These are phyloP conservation scores for Meriones unguiculatus DNA, from an alignment of 2,113 vertebrate genomes.

Conservation along the genomic window DNA sequence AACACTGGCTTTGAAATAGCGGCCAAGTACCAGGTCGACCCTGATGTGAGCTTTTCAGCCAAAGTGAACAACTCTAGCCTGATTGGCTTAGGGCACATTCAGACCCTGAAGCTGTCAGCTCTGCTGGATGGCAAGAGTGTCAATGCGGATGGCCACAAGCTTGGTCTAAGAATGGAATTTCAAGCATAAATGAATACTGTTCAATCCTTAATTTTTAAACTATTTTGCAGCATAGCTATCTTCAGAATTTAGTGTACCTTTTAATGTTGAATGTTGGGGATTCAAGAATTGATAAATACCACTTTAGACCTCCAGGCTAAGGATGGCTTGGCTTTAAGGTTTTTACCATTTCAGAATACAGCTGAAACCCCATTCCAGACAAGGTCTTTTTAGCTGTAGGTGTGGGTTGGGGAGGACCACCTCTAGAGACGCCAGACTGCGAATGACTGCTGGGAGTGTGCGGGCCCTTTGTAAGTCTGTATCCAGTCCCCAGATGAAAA, in stretches of 20 bases:
- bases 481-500: not conserved
- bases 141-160: slow-evolving; percentile 90
- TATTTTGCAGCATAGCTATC: slow-evolving; percentile 71
- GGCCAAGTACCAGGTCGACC: slow-evolving; percentile 88
- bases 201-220: slow-evolving; percentile 73
- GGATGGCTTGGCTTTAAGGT: slow-evolving; percentile 84
- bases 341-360: slow-evolving; percentile 67
- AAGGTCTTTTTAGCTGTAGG: slow-evolving; percentile 8
- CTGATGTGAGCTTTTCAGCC: slow-evolving; percentile 91
- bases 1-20: slow-evolving; percentile 93
- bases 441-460: not conserved
- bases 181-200: slow-evolving; percentile 87
- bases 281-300: slow-evolving; percentile 81
- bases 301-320: slow-evolving; percentile 81
- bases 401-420: not conserved
- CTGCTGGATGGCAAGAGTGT: slow-evolving; percentile 87
- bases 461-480: not conserved
- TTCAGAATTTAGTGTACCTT: slow-evolving; percentile 87
- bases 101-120: slow-evolving; percentile 72
- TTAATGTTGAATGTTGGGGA: slow-evolving; percentile 83
- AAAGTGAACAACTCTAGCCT: slow-evolving; percentile 95
- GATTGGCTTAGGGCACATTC: not conserved
- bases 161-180: slow-evolving; percentile 93
- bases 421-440: not conserved
- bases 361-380: slow-evolving; percentile 60